Evolutionary conservation across 2,888 invertebrate genomes (phyloP).

Genomic region (Spatulosminthurus flaviceps): DNA sequence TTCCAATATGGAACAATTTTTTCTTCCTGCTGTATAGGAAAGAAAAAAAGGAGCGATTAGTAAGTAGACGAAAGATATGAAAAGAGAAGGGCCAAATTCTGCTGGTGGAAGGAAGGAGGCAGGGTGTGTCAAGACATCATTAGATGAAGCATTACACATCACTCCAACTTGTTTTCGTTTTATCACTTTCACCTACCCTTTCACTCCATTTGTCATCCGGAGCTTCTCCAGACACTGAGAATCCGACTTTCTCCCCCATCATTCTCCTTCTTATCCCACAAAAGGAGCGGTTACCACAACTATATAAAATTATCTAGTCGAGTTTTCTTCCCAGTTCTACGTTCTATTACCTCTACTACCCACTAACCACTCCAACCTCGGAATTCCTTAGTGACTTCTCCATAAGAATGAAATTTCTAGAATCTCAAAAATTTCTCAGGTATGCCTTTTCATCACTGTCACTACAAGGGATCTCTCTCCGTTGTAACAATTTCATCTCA

Average conservation of each 20-base stretch:
- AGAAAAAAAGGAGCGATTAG: too few species aligned
- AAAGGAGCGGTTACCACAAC: too few species aligned
- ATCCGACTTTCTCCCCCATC: background rate
- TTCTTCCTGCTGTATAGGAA: too few species aligned
- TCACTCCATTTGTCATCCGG: slow-evolving; percentile 53
- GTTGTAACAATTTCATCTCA: too few species aligned
- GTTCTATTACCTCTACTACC: background rate
- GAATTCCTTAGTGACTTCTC: background rate
- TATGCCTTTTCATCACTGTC: too few species aligned
- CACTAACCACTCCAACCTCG: background rate
- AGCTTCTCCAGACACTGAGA: slow-evolving; percentile 19
- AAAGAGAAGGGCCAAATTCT: background rate
- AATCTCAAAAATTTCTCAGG: too few species aligned
- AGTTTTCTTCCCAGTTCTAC: too few species aligned
- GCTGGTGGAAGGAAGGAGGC: background rate
- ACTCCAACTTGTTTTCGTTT: slow-evolving; percentile 52
- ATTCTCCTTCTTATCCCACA: background rate
- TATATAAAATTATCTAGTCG: too few species aligned
- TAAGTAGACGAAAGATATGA: too few species aligned
- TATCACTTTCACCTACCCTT: slow-evolving; percentile 56
- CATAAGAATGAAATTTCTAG: too few species aligned
- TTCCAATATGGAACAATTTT: too few species aligned
- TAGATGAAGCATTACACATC: slow-evolving; percentile 54
- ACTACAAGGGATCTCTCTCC: too few species aligned
- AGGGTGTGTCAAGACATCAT: slow-evolving; percentile 51